Percentiles rank a stretch among this genome's conserved stretches.
These are phyloP conservation scores for Sphecodes monilicornis DNA, from an alignment of 2,888 invertebrate genomes.

Conservation along the genomic window DNA sequence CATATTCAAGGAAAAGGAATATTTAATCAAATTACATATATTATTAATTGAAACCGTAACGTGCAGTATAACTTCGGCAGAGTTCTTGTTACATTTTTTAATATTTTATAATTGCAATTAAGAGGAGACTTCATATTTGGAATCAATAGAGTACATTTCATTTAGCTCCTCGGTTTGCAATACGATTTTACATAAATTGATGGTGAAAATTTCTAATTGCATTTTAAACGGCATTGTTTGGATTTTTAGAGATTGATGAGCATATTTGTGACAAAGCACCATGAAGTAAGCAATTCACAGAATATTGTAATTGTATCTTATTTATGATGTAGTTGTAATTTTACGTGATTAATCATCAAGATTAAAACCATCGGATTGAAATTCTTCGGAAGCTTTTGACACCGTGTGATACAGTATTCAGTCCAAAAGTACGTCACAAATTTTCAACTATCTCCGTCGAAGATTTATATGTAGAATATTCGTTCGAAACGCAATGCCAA, in stretches of 20 bases:
- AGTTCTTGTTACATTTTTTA: not conserved
- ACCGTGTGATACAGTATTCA: not conserved
- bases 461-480: not conserved
- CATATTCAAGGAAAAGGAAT: no score
- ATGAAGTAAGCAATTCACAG: no score
- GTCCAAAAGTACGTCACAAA: not conserved
- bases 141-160: not conserved
- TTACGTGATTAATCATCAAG: not conserved
- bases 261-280: no score
- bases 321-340: not conserved
- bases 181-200: not conserved
- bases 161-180: not conserved
- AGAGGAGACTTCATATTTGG: not conserved
- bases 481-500: conserved; percentile 1
- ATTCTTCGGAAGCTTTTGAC: not conserved
- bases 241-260: not conserved
- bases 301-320: not conserved
- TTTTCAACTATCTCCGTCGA: not conserved
- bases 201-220: not conserved
- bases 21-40: not conserved
- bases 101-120: not conserved
- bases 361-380: not conserved
- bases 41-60: not conserved
- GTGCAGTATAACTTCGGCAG: not conserved
- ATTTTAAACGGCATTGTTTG: not conserved